Evolutionary conservation across 2,888 invertebrate species (phyloP).

Genomic region (Dicycla oo): DNA sequence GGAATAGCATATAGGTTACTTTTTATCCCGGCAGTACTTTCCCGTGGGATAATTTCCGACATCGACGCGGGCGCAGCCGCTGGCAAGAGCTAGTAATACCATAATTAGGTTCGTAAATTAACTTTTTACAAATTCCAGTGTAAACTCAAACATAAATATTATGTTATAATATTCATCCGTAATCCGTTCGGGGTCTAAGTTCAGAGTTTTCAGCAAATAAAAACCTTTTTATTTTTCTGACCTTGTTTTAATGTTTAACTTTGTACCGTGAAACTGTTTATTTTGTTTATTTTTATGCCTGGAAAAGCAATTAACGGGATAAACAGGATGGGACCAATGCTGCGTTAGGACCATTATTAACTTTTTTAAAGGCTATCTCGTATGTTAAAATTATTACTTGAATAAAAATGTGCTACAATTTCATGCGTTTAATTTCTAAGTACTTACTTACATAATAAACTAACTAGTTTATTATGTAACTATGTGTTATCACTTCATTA

Average conservation of each 20-base stretch:
- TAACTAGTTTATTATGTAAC: too few species aligned
- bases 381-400: slow-evolving; percentile 24
- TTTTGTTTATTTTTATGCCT: slow-evolving; percentile 38
- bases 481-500: too few species aligned
- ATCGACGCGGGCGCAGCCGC: too few species aligned
- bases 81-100: too few species aligned
- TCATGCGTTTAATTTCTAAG: background rate
- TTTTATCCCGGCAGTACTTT: too few species aligned
- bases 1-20: too few species aligned
- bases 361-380: slow-evolving; percentile 11
- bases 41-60: too few species aligned
- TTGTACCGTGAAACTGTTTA: slow-evolving; percentile 37
- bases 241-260: slow-evolving; percentile 35
- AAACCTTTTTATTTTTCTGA: slow-evolving; percentile 30
- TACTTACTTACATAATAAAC: background rate
- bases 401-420: slow-evolving; percentile 19
- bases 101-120: background rate
- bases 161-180: slow-evolving; percentile 22
- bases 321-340: slow-evolving; percentile 23
- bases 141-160: background rate
- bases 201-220: slow-evolving; percentile 39
- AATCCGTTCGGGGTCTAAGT: slow-evolving; percentile 32
- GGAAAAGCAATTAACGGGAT: slow-evolving; percentile 40
- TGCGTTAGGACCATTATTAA: slow-evolving; percentile 30
- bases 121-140: too few species aligned